A percentile compares a stretch with the other conserved stretches of the same genome.
Evolutionary conservation across 2,888 invertebrate species (phyloP).

Genomic region (Acanthococcus lagerstroemiae): DNA sequence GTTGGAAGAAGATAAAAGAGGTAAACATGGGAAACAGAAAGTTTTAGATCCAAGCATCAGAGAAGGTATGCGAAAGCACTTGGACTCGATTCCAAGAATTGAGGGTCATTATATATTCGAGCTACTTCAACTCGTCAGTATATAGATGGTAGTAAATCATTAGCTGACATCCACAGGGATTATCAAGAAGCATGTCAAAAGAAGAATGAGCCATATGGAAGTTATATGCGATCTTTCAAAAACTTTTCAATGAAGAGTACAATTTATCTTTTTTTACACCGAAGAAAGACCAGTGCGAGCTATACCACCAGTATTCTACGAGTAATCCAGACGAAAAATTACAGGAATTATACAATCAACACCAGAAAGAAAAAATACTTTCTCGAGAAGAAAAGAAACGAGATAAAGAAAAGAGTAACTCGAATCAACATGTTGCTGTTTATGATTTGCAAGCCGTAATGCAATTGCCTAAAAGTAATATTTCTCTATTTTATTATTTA

Average conservation of each 20-base stretch:
- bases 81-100: slow-evolving; percentile 32
- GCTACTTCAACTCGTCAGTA: slow-evolving; percentile 31
- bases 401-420: too few relatives aligned
- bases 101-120: slow-evolving; percentile 35
- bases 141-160: slow-evolving; percentile 35
- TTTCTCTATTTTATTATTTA: too few relatives aligned
- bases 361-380: slow-evolving; percentile 36
- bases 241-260: slow-evolving; percentile 23
- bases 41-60: slow-evolving; percentile 19
- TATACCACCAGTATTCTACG: not conserved
- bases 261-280: slow-evolving; percentile 27
- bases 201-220: slow-evolving; percentile 21
- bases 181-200: slow-evolving; percentile 15
- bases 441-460: too few relatives aligned
- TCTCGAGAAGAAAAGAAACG: slow-evolving; percentile 37
- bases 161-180: slow-evolving; percentile 26
- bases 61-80: slow-evolving; percentile 14
- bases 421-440: too few relatives aligned
- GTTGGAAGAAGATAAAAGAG: too few relatives aligned
- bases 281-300: not conserved
- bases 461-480: too few relatives aligned
- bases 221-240: slow-evolving; percentile 25
- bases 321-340: slow-evolving; percentile 10
- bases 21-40: slow-evolving; percentile 31
- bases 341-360: slow-evolving; percentile 35